Base-by-base conservation (phyloP, 2,888 invertebrate genomes). In the Xiphydria camelus region DNA sequence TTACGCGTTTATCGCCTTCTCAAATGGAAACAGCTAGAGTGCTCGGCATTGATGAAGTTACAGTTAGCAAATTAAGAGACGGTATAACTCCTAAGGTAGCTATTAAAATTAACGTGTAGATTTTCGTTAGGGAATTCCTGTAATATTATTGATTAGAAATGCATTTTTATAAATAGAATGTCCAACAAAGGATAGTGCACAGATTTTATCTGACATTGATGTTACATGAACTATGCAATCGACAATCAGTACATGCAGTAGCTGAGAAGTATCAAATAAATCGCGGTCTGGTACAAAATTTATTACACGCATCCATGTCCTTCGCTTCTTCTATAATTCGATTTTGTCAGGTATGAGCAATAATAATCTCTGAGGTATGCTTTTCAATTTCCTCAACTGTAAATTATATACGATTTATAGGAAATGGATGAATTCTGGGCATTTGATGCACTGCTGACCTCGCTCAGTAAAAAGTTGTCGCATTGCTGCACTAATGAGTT, bases 161-260 rank as follows among this genome's bases (percentile, higher is more conserved):
- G 5, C 32, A 41, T 49, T 39, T 51, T 40, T 46, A 51, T 52
- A 74, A 76, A 14, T 64, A 87, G 86, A 79, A 77, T 58, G 77
- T 86, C 5, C 75, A 84, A 0, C 80, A 82, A 59, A 73, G 69
- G 26, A 80, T 88, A n/a, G 62, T 92, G 45, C 81, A 85, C 58
- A 83, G 94, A 37, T 89, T 96, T 76, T 96, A 91, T 73, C 77
- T 91, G 47, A 90, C 94, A 5, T 73, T 97, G 50, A 89, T 96
- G 78, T 76, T 97, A 49, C 82, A 87, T 60, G 90, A 93, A 56
- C 76, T 92, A 15, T 87, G 89, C 83, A 83, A 84, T 49, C 83
- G 87, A 49, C 71, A 80, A 59, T 81, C 87, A 0, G 73, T 90
- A 18, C 82, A 86, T 59, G 73, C 65, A 15, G 85, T 92, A 0